Base-by-base conservation (phyloP, 2,797 vertebrate species). In the Xiphophorus birchmanni region DNA sequence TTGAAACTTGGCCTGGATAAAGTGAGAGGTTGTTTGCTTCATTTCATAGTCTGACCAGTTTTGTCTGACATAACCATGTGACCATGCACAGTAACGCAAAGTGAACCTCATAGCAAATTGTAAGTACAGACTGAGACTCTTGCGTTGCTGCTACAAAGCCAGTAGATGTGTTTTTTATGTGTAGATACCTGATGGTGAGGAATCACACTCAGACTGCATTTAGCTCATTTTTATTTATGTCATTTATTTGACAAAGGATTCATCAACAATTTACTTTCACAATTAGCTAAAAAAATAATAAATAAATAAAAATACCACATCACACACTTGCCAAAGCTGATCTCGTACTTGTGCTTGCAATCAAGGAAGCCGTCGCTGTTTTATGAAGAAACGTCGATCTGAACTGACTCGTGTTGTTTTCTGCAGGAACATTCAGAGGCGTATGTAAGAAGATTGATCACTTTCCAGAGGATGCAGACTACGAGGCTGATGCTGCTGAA, bases 371-470 rank as follows among this genome's bases (percentile, higher is more conserved):
- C 1, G 11, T 9, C 35, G 2, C 11, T 26, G 3, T 76, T 37
- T 32, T 42, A 37, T 44, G 29, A 9, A 32, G 45, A 37, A 77
- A 26, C 60, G 73, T 60, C 73, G 18, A 58, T 54, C 17, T 69
- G 12, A 85, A 21, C 47, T 75, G n/a, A 71, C 26, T 21, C 82
- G 56, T 91, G 80, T 89, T 80, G 40, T 18, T 67, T 76, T 88
- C 87, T 82, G 65, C 96, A 99, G 98, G 98, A 90, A 96, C 97
- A 3, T 99, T 98, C 94, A 96, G 97, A 93, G 98, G 98, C 15
- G 96, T 99, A 84, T 99, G 98, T 95, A 99, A 99, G 97, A 99
- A 98, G 94, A 99, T 99, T 52, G 98, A 99, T 91, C 98, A 99
- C 94, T 99, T 99, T 90, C 98, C 98, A 0, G 98, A 99, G 87